Conservation (phyloP, 2,113 vertebrate genomes). For the Megatriorchis doriae region DNA sequence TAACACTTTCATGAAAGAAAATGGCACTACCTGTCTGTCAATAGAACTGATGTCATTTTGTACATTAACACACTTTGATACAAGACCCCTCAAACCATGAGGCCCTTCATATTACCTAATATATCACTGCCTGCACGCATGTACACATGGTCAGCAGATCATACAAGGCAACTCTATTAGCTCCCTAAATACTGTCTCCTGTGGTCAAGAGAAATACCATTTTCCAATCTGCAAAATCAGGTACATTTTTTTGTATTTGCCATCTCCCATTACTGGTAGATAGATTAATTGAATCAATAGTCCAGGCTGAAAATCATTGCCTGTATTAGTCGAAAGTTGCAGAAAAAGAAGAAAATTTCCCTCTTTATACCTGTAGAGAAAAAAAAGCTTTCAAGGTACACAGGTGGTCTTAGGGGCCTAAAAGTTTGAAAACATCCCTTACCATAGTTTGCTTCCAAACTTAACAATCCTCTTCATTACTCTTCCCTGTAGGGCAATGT, state of each 20-base stretch:
- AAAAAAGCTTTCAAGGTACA: neutral
- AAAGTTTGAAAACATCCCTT: neutral
- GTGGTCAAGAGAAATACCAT: neutral
- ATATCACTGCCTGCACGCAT: neutral
- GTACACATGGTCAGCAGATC: neutral
- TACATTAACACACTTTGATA: neutral
- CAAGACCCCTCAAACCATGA: neutral
- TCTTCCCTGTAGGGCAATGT: neutral
- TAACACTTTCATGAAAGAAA: neutral
- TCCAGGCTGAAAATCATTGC: neutral
- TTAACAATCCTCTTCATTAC: neutral
- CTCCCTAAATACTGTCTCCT: neutral
- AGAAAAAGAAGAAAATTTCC: neutral
- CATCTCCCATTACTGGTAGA: neutral
- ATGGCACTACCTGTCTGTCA: neutral
- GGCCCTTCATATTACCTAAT: neutral
- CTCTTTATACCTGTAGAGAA: neutral
- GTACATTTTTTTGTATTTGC: neutral
- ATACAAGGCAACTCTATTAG: neutral
- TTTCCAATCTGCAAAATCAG: neutral
- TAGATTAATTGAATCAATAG: neutral
- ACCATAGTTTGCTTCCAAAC: neutral
- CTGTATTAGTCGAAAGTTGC: neutral
- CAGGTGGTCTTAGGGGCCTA: neutral
- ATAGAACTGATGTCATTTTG: neutral